Percentiles rank a stretch among this genome's conserved stretches.
phyloP scores from a whole-genome alignment of 2,797 vertebrate genomes.

The Chaetophractus vellerosus region DNA sequence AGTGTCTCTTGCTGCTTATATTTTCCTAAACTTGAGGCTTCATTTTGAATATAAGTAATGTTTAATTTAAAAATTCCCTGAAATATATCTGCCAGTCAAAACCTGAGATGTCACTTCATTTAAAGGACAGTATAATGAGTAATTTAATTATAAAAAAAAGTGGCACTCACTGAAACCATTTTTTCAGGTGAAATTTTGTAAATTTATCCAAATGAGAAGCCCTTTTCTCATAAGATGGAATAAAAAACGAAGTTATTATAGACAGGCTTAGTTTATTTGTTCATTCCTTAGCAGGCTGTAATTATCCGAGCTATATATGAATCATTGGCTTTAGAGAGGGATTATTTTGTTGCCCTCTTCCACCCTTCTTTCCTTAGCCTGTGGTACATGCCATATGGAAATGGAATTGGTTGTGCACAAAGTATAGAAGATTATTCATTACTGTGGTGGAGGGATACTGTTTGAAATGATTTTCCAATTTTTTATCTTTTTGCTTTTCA shows the following conservation, averaged over 20 bases:
- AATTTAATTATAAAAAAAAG: background rate
- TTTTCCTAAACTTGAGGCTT: slow-evolving; percentile 63
- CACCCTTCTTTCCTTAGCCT: background rate
- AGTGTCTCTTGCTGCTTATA: slow-evolving; percentile 9
- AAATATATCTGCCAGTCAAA: slow-evolving; percentile 36
- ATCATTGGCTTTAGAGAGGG: background rate
- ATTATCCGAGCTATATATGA: background rate
- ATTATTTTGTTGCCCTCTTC: background rate
- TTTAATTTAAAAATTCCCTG: slow-evolving; percentile 43
- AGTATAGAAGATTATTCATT: background rate
- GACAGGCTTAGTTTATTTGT: background rate
- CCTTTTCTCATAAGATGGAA: slow-evolving; percentile 36
- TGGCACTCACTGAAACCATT: background rate
- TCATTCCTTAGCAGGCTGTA: background rate
- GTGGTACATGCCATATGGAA: background rate
- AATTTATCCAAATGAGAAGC: background rate
- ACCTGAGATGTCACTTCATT: background rate
- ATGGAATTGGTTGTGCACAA: background rate
- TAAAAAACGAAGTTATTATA: slow-evolving; percentile 40
- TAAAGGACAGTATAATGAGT: slow-evolving; percentile 8
- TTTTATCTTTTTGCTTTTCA: slow-evolving; percentile 52
- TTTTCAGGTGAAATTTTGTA: slow-evolving; percentile 48
- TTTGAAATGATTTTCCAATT: slow-evolving; percentile 13
- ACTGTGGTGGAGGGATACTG: background rate
- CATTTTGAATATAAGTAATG: slow-evolving; percentile 64